Evolutionary conservation across 2,888 invertebrate genomes (phyloP).

Genomic region (Hirtodrosophila cameraria): DNA sequence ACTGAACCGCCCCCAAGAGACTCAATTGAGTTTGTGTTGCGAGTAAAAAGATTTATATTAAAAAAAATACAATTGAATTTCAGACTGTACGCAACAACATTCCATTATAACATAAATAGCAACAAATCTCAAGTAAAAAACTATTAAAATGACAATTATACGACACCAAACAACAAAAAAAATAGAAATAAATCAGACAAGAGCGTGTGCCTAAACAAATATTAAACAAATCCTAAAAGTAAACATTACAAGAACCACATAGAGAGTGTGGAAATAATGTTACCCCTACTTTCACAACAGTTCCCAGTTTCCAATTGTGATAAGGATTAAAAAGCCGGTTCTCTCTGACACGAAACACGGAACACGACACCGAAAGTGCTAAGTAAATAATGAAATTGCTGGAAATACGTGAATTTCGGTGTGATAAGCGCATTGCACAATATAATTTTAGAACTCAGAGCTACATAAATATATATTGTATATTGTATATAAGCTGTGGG

Average conservation of each 20-base stretch:
- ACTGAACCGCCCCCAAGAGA: conserved; percentile 10
- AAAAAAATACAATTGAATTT: conserved; percentile 30
- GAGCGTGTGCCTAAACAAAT: conserved; percentile 73
- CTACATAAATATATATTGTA: conserved; percentile 15
- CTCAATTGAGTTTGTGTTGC: conserved; percentile 52
- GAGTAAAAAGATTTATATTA: conserved; percentile 8
- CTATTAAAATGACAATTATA: conserved; percentile 71
- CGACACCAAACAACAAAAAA: conserved; percentile 32
- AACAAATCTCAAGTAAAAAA: conserved; percentile 49
- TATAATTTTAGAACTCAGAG: conserved; percentile 8
- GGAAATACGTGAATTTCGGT: conserved; percentile 53
- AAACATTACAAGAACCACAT: conserved; percentile 42
- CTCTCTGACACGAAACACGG: conserved; percentile 42
- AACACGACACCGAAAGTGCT: conserved; percentile 64
- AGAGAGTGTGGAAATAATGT: not conserved
- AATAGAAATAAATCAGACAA: conserved; percentile 49
- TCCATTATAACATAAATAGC: conserved; percentile 5
- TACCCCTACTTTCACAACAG: no score
- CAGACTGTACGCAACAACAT: conserved; percentile 17
- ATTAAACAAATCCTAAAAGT: conserved; percentile 50
- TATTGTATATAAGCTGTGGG: conserved; percentile 24
- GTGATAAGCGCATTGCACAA: conserved; percentile 52
- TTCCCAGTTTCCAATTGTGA: conserved; percentile 37
- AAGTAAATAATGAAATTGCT: conserved; percentile 67
- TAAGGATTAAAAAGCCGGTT: conserved; percentile 75